Percentiles rank a stretch among this genome's conserved stretches.
Conservation (phyloP, 2,888 invertebrate species). For the Apomyelois bistriatella region DNA sequence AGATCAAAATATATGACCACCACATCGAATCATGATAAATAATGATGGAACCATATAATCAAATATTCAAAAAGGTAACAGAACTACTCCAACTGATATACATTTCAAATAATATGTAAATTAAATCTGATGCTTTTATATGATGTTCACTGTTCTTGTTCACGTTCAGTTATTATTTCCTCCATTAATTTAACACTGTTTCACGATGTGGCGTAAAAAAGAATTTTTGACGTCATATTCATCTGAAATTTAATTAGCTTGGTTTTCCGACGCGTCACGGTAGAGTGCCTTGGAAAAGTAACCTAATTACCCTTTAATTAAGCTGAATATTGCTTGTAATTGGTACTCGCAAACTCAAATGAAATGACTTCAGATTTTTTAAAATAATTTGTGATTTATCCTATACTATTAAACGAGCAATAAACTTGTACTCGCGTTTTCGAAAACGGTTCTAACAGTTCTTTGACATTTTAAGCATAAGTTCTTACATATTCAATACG, state of each 20-base stretch:
- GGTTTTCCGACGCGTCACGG: background rate
- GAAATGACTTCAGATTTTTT: too few species aligned
- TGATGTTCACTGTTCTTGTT: background rate
- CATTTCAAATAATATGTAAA: background rate
- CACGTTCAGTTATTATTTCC: conserved; percentile 5
- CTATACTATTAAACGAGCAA: too few species aligned
- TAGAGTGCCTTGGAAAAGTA: conserved; percentile 8
- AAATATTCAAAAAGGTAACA: background rate
- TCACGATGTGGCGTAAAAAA: background rate
- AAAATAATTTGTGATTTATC: too few species aligned
- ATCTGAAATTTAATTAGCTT: conserved; percentile 9
- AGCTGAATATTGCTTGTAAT: conserved; percentile 1
- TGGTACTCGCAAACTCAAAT: background rate
- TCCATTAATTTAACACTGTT: conserved; percentile 8
- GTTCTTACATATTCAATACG: too few species aligned
- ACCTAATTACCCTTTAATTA: conserved; percentile 9
- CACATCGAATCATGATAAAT: too few species aligned
- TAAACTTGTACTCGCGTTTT: too few species aligned
- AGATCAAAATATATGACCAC: too few species aligned
- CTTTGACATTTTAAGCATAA: too few species aligned
- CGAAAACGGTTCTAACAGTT: too few species aligned
- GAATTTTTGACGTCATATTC: conserved; percentile 5
- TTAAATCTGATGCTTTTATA: background rate
- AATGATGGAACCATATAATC: too few species aligned
- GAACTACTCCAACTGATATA: background rate